Base-by-base conservation (phyloP, 2,113 vertebrate species). In the Oreochromis tanganicae region DNA sequence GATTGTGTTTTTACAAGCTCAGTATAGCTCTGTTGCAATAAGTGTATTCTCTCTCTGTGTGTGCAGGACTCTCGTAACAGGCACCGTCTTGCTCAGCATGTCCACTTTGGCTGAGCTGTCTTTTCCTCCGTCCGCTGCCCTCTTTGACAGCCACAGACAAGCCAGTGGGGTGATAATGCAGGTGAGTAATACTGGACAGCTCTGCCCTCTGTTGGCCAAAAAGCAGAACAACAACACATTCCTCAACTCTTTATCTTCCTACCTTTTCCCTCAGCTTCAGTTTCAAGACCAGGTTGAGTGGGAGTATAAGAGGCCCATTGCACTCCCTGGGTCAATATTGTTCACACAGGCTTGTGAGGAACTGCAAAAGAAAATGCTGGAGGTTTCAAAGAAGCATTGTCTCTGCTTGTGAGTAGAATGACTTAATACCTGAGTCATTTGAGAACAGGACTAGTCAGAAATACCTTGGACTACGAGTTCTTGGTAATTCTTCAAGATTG, bases 41-140 rank as follows among this genome's bases (percentile, higher is more conserved):
- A 32, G 43, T 19, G 12, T 82, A 16, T 32, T 24, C 71, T 87
- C 27, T 89, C 27, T 90, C 66, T 80, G 1, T 83, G n/a, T 90
- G 9, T 43, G 63, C 63, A 97, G 96, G 85, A 93, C 88, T 48
- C 91, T 96, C 71, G 73, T 94, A 9, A 80, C 29, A 6, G 96
- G 96, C 21, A 93, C 94, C 0, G 59, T 96, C 38, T 94, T 97
- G 68, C 95, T 97, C 78, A 94, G 94, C 36, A 86, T 97, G 96
- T 96, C 93, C 61, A 57, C 83, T 5, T 52, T 91, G 48, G 3
- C 87, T 3, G 92, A 90, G 46, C 81, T 81, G 2, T 55, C 88
- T 1, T 80, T 80, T 9, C 90, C 88, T 68, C 93, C 94, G 1
- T 94, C 93, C 1, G 93, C 96, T 1, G 96, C 95, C 5, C 86